Evolutionary conservation across 2,113 vertebrate genomes (phyloP).

Genomic region (Scatophagus argus): DNA sequence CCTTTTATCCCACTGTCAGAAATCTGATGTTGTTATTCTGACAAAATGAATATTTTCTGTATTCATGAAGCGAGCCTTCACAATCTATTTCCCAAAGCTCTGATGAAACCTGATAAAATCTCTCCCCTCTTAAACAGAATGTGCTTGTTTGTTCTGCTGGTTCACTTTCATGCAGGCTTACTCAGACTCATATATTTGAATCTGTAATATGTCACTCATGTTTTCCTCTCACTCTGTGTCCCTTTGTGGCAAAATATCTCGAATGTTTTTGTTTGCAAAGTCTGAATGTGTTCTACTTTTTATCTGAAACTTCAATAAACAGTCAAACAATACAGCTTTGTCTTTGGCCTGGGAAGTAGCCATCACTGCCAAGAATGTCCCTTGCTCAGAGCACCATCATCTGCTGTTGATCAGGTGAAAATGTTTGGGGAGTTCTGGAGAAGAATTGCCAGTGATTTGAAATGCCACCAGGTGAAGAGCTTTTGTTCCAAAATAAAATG

Average conservation of each 20-base stretch:
- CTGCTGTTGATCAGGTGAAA: background rate
- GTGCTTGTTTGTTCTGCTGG: background rate
- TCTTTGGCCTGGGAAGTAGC: constrained; percentile 3
- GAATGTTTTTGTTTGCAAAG: background rate
- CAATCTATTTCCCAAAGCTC: constrained; percentile 11
- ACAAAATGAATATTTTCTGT: constrained; percentile 31
- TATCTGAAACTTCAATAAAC: constrained; percentile 10
- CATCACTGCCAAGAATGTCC: background rate
- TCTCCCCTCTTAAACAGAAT: background rate
- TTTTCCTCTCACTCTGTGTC: background rate
- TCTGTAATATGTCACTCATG: background rate
- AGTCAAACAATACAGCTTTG: constrained; percentile 35
- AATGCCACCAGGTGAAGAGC: constrained; percentile 1
- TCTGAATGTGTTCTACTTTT: background rate
- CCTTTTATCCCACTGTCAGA: constrained; percentile 6
- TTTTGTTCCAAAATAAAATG: background rate
- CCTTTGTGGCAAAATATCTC: background rate
- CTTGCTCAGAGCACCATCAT: background rate
- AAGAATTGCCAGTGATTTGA: constrained; percentile 13
- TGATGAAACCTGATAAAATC: constrained; percentile 22
- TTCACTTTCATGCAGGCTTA: background rate
- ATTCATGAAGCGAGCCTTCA: constrained; percentile 22
- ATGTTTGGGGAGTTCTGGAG: constrained; percentile 2
- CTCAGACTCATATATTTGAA: background rate
- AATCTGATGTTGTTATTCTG: constrained; percentile 9